Evolutionary conservation across 2,113 vertebrate genomes (phyloP), one percentile per base, ranked within the genome.

Genomic region (Eleginops maclovinus): DNA sequence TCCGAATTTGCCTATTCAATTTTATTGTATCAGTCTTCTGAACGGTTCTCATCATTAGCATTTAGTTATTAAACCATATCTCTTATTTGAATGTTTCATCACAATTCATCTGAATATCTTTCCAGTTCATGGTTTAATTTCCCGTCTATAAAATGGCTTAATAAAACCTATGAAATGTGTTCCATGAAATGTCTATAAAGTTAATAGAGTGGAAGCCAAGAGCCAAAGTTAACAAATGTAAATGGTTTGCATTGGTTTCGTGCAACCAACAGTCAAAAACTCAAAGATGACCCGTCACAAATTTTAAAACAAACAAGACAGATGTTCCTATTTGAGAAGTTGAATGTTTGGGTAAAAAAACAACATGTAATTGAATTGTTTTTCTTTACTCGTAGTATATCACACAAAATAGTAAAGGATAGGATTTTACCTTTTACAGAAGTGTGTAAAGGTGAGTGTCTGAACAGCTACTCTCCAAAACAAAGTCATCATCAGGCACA

Each of bases 401-500:
- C n/a, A n/a, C n/a, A n/a, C n/a, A n/a, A 31, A 31, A 31, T 36
- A 36, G 31, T 36, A 36, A 31, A 8, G 31, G 31, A 8, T 8
- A 36, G 31, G 31, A 8, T 9, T 14, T 1, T 14, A 3, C 2
- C 0, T 51, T 19, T 22, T 5, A 16, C 6, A 70, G 44, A 63
- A 16, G 40, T 46, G 16, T 11, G 60, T n/a, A n/a, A n/a, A n/a
- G n/a, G n/a, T 16, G 6, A 11, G n/a, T 47, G 28, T 63, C 3
- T 66, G 21, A 75, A 64, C n/a, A 69, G 16, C 14, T 24, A 26
- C 59, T 73, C 22, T 56, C 15, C 31, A 68, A 77, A 72, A 75
- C 68, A 75, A 68, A 84, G 51, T 51, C 13, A 65, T 78, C 47
- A 73, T 21, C 60, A 68, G 41, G 59, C 55, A 28, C 40, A 36